Percentiles rank a stretch among this genome's conserved stretches.
Conservation (phyloP, 2,113 vertebrate species). For the Corapipo altera region DNA sequence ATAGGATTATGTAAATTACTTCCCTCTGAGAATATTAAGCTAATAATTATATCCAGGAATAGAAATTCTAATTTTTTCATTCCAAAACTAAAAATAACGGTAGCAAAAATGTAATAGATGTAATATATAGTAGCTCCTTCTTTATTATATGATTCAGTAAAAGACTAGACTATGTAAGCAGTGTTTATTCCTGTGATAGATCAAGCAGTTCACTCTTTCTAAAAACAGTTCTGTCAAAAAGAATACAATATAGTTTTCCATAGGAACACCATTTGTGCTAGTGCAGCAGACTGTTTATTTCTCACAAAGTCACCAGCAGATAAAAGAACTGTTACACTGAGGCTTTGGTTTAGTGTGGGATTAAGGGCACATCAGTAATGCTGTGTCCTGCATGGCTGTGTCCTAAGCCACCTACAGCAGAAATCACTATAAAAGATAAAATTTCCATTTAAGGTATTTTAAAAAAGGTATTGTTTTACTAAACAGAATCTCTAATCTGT, state of each 20-base stretch:
- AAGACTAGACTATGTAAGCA: not conserved
- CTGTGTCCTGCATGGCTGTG: not conserved
- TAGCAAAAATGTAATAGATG: not conserved
- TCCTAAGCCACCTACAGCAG: not conserved
- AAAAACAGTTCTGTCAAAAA: slow-evolving; percentile 27
- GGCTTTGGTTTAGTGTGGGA: slow-evolving; percentile 76
- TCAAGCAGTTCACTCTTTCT: not conserved
- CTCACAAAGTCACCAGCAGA: slow-evolving; percentile 66
- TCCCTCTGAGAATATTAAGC: not conserved
- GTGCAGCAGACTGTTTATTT: slow-evolving; percentile 73
- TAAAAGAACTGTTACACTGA: slow-evolving; percentile 73
- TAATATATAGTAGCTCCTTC: not conserved
- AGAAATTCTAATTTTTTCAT: not conserved
- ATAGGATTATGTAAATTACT: not conserved
- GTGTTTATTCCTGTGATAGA: not conserved
- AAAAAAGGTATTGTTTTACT: not conserved
- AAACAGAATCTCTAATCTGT: not conserved
- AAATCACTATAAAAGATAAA: not conserved
- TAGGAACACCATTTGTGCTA: slow-evolving; percentile 15
- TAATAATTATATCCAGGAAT: not conserved
- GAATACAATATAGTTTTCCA: slow-evolving; percentile 41
- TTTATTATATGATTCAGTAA: not conserved
- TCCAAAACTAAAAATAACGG: not conserved
- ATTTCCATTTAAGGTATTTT: not conserved
- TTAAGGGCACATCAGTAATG: slow-evolving; percentile 69